Base-by-base conservation (phyloP, 2,113 vertebrate genomes). In the Pachypanchax playfairii region DNA sequence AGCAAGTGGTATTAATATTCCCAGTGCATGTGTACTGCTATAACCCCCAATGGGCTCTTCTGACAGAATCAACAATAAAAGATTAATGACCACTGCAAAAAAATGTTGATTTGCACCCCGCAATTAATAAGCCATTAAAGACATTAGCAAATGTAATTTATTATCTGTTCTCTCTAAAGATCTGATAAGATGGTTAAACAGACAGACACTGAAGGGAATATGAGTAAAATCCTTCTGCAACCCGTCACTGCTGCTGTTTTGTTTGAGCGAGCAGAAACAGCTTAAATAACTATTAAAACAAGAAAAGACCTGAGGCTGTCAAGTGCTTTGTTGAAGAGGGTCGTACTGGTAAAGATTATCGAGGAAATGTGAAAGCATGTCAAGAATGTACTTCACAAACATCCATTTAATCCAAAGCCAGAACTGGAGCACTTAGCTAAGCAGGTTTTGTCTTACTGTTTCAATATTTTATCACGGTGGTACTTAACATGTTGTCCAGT, bases 111-210 rank as follows among this genome's bases (percentile, higher is more conserved):
- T 85, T 88, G 53, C 54, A 66, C 73, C 43, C 53, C 46, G 58
- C 73, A 79, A 83, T 86, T 85, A 85, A 87, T 88, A 88, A 82
- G 70, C 71, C 75, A 74, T 87, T 80, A 85, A 90, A 87, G 69
- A 83, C 75, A 86, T 75, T 76, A 58, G 69, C 70, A 71, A 55
- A 65, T 64, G 74, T 39, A 82, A 75, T 87, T 85, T 70, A 79
- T 82, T 79, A 75, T 83, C 65, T 44, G 43, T 60, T 72, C 50
- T 74, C 14, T 43, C 59, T 62, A 56, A 68, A 76, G 39, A 80
- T 65, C 67, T 59, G 77, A 75, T 35, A 82, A 83, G 56, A 15
- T 31, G 41, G 62, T 46, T 51, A 71, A 77, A 83, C 62, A 73
- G 77, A 76, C 55, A 72, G 20, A 58, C 17, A 57, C 29, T 14